A percentile compares a stretch with the other conserved stretches of the same genome.
These are phyloP conservation scores for Ispidina lecontei DNA, from an alignment of 2,797 vertebrate genomes.

Conservation along the genomic window DNA sequence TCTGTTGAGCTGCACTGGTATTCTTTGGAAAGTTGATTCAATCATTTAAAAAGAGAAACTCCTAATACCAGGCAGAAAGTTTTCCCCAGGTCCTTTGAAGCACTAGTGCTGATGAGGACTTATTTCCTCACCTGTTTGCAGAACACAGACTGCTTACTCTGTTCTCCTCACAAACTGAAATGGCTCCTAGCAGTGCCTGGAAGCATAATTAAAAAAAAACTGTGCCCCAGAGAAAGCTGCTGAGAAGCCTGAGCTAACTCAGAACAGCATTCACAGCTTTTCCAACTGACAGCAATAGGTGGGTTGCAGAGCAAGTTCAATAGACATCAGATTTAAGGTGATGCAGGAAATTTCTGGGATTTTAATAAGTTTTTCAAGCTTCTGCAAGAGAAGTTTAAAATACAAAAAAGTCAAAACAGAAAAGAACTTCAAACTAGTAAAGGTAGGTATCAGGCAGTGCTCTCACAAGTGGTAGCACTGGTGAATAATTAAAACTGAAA, in stretches of 20 bases:
- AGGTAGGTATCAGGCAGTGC: neutral
- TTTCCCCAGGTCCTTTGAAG: neutral
- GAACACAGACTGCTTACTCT: slow-evolving; percentile 28
- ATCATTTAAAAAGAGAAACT: neutral
- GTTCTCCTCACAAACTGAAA: slow-evolving; percentile 4
- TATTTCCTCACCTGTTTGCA: neutral
- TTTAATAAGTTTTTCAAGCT: neutral
- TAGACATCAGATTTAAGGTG: neutral
- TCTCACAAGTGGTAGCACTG: neutral
- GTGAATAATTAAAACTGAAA: neutral
- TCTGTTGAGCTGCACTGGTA: neutral
- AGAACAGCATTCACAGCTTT: neutral
- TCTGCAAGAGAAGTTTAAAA: neutral
- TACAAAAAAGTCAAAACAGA: neutral
- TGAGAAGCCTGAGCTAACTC: neutral
- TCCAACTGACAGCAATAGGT: neutral
- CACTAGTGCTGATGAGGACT: neutral
- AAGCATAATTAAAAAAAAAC: slow-evolving; percentile 31
- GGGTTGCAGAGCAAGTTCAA: neutral
- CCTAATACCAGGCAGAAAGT: neutral
- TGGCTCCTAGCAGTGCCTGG: slow-evolving; percentile 34
- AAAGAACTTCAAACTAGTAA: neutral
- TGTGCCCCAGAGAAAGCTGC: slow-evolving; percentile 25
- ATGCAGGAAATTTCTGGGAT: neutral
- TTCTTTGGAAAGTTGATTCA: neutral